phyloP scores from a whole-genome alignment of 2,113 vertebrate genomes.

The Hystrix cristata region DNA sequence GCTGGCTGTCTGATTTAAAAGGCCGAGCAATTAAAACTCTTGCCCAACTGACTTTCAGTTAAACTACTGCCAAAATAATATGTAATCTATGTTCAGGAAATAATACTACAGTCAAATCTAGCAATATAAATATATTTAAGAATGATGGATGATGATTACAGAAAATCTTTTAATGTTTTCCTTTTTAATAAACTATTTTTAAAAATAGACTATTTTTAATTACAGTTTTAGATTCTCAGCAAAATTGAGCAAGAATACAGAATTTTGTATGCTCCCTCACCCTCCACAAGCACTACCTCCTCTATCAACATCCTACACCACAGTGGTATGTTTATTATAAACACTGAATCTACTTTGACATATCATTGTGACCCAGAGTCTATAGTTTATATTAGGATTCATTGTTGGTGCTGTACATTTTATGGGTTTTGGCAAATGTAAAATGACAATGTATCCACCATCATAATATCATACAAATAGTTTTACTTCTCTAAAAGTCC shows the following conservation, averaged over 20 bases:
- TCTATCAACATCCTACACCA: not conserved
- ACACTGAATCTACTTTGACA: not conserved
- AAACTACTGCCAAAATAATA: not conserved
- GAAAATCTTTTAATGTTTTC: conserved; percentile 27
- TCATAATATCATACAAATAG: not conserved
- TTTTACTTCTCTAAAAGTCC: not conserved
- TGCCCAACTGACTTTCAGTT: not conserved
- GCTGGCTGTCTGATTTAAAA: not conserved
- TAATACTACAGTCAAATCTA: not conserved
- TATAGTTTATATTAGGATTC: not conserved
- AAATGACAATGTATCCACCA: not conserved
- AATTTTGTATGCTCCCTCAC: not conserved
- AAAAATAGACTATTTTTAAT: conserved; percentile 30
- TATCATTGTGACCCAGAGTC: not conserved
- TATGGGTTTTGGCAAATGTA: conserved; percentile 16
- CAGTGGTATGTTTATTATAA: not conserved
- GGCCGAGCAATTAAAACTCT: not conserved
- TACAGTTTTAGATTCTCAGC: not conserved
- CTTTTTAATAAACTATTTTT: not conserved
- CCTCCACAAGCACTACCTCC: not conserved
- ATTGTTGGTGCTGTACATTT: not conserved
- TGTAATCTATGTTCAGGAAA: not conserved
- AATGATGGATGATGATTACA: not conserved
- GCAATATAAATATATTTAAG: not conserved
- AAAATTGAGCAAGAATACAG: conserved; percentile 13